Evolutionary conservation across 2,888 invertebrate species (phyloP), one percentile per base, ranked within the genome.

Genomic region (Epinotia demarniana): DNA sequence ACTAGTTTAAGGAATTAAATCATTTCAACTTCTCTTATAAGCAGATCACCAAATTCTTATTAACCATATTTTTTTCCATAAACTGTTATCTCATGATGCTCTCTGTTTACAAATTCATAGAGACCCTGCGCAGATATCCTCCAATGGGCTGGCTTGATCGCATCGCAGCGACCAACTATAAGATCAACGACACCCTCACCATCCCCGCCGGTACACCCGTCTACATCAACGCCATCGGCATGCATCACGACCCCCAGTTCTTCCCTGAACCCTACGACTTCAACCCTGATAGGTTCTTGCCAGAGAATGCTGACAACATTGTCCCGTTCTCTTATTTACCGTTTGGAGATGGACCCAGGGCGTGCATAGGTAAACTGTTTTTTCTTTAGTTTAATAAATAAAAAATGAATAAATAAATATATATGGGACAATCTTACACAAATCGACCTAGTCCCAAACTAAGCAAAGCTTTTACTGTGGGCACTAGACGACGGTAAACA

Each of bases 101-200:
- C n/a, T n/a, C n/a, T n/a, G n/a, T n/a, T n/a, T n/a, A n/a, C n/a
- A n/a, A n/a, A n/a, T n/a, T n/a, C n/a, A n/a, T n/a, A n/a, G n/a
- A n/a, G n/a, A n/a, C n/a, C n/a, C n/a, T 77, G 4, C 81, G 91
- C n/a, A 88, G 86, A 55, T 88, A 86, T 62, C 83, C 87, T 0
- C 76, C 86, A 0, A 88, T 91, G 88, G 87, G 86, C 3, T 90
- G 87, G 87, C 16, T 89, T 18, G 89, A 89, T 61, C 84, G 90
- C 8, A 0, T 87, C 0, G 80, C 87, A 0, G 46, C 73, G 0
- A 73, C 73, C 0, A 84, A 87, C 27, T 90, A 89, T 72, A 64
- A 78, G 16, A 75, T 90, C 0, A 83, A 87, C 57, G 89, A 89
- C 0, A 78, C 83, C 0, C 76, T 90, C 3, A 87, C 85, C 0